Evolutionary conservation across 1,140 invertebrate genomes (phyloP), one percentile per base, ranked within the genome.

Genomic region (Globodera ellingtonae): DNA sequence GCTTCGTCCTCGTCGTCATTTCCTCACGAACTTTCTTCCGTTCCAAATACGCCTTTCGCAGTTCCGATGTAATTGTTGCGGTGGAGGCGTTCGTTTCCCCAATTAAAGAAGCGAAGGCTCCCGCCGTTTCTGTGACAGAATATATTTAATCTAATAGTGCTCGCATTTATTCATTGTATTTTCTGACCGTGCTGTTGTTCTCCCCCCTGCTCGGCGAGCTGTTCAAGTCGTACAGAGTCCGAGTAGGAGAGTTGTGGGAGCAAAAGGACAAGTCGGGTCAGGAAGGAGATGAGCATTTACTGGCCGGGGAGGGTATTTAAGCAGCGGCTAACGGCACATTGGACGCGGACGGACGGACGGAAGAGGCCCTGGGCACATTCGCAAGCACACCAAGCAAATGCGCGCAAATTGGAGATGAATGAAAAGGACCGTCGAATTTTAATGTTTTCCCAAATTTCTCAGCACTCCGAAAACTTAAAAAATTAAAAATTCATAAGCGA

Each of bases 191-290:
- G 13, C 0, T 62, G 56, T 5, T 15, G 15, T 62, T 62, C 56
- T 18, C 56, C 18, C 5, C 56, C 56, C 18, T 15, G 13, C 24
- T 79, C 78, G 3, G 83, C 82, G 9, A 86, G 81, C 24, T 83
- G 62, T 7, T 78, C 80, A 10, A 87, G 79, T 24, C 74, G 74
- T 71, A 82, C 73, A 13, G 78, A 76, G 56, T 87, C 85, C 44
- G 79, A 70, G 35, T 79, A 24, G 15, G 85, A 81, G 0, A 87
- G 56, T 72, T 87, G 82, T 15, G 86, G 86, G 7, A 87, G 78
- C 48, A 87, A 65, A 13, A 87, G 79, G 10, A 87, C 75, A 18
- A 87, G 73, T 15, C 86, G 81, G 46, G 86, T 84, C 70, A 87
- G 65, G 71, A 87, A 78, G 48, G 79, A 77, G 35, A 80, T 13